Evolutionary conservation across 2,113 vertebrate genomes (phyloP), one percentile per base, ranked within the genome.

Genomic region (Sphaerodactylus townsendi): DNA sequence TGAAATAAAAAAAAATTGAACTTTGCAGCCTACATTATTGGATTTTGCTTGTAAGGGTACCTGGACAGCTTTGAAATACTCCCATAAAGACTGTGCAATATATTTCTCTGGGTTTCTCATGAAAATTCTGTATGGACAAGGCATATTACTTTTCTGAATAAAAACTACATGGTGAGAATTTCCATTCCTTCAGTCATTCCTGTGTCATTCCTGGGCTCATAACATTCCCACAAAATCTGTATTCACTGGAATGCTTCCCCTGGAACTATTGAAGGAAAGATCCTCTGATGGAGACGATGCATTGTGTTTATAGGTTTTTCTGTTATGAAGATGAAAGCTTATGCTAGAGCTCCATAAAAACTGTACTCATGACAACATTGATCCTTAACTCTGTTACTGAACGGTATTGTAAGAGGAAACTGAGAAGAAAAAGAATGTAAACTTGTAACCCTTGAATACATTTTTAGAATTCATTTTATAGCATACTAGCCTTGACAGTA

Each of bases 321-420:
- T 35, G n/a, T 48, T 64, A 48, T 69, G 53, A 65, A 74, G 59
- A 35, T 28, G 44, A 74, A 83, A 73, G 15, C 69, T 73, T 30
- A 72, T 28, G 23, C 28, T 33, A 62, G 53, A 44, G 53, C n/a
- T 73, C 59, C 41, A 46, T 35, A 74, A 30, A 64, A 82, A 35
- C 33, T 64, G 9, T 14, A 44, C 56, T 78, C 62, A 74, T 82
- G 56, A 82, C n/a, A 65, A 82, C 39, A 73, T 75, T 74, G 71
- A 74, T 75, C 41, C 71, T 74, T 73, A 82, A 62, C 28, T 46
- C 44, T 82, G 39, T 35, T 46, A 44, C 13, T 13, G 59, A 82
- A 82, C 73, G 53, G 41, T 59, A 82, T n/a, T 48, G 30, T 71
- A 71, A 81, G 50, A 65, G 46, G 56, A 82, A 82, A 62, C 28